Evolutionary conservation across 2,888 invertebrate genomes (phyloP).

Genomic region (Danaus chrysippus): DNA sequence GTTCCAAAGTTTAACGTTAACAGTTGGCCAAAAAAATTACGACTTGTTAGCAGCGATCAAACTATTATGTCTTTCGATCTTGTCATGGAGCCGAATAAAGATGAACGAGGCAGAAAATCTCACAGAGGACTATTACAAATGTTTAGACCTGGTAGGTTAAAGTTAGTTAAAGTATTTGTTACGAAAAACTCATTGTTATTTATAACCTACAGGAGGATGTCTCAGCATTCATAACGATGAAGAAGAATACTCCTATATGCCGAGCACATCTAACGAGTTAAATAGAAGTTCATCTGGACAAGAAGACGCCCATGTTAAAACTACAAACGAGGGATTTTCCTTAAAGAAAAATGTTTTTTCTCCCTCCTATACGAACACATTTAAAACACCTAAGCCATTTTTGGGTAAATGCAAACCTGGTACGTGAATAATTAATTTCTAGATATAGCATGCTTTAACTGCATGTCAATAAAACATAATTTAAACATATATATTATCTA

Average conservation of each 20-base stretch:
- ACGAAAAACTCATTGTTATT: neutral
- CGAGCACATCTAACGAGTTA: conserved; percentile 31
- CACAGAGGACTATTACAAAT: conserved; percentile 45
- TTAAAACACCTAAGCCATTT: conserved; percentile 41
- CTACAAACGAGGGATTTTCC: conserved; percentile 31
- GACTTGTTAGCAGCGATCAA: conserved; percentile 57
- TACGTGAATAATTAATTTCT: conserved; percentile 27
- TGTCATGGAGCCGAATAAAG: conserved; percentile 49
- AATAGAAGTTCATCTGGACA: conserved; percentile 33
- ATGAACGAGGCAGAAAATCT: conserved; percentile 40
- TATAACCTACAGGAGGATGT: conserved; percentile 47
- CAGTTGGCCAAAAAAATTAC: conserved; percentile 42
- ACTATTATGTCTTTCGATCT: conserved; percentile 66
- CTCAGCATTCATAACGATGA: conserved; percentile 48
- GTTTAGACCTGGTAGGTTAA: conserved; percentile 41
- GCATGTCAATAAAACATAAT: no score
- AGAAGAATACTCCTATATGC: conserved; percentile 46
- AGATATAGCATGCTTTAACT: no score
- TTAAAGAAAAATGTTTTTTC: conserved; percentile 39
- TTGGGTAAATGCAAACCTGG: conserved; percentile 69
- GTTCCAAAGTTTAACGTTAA: conserved; percentile 40
- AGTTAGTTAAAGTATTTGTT: neutral
- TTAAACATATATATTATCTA: no score
- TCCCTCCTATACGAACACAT: conserved; percentile 23
- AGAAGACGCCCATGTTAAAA: conserved; percentile 18